Base-by-base conservation (phyloP, 2,888 invertebrate genomes). In the Apodemia duryi region DNA sequence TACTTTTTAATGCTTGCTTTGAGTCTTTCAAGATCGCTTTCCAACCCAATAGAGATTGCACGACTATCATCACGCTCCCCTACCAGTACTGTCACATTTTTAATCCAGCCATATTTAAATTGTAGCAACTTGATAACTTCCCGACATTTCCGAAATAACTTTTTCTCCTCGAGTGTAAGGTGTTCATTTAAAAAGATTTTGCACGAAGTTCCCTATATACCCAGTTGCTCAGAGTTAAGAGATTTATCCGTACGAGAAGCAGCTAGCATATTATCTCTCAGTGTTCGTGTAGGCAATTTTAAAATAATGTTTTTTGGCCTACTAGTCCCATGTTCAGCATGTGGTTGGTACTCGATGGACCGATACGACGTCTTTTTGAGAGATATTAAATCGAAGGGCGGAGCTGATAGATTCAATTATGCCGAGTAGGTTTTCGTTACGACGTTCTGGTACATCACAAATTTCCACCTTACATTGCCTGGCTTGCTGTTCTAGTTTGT, bases 121-220 rank as follows among this genome's bases (percentile, higher is more conserved):
- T 60, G 11, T 9, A 35, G 13, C 13, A n/a, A n/a, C n/a, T 61
- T 61, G 29, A 38, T n/a, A 38, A 38, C 13, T 35, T 61, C 61
- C 7, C 61, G 35, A 38, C 35, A 32, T 46, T 66, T 65, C 28
- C 66, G 68, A 68, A 67, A 68, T 28, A 70, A 61, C 28, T 43
- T 49, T 57, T 70, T 70, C 10, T 70, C 67, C 21, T 32, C 11
- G n/a, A 70, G 49, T 6, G 67, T 70, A 6, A 70, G 63, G 35
- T 70, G 70, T 43, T 70, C 67, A 49, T 70, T 68, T 0, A 65
- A 1, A 43, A 65, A 70, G 1, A 70, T 64, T 38, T 32, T 66
- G 2, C 29, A 43, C 9, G 52, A 9, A 7, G 62, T 6, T 21
- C 66, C 67, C 2, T 61, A 21, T 21, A 68, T 68, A 6, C 61